Evolutionary conservation across 2,113 vertebrate genomes (phyloP).

Genomic region (Acrocephalus arundinaceus): DNA sequence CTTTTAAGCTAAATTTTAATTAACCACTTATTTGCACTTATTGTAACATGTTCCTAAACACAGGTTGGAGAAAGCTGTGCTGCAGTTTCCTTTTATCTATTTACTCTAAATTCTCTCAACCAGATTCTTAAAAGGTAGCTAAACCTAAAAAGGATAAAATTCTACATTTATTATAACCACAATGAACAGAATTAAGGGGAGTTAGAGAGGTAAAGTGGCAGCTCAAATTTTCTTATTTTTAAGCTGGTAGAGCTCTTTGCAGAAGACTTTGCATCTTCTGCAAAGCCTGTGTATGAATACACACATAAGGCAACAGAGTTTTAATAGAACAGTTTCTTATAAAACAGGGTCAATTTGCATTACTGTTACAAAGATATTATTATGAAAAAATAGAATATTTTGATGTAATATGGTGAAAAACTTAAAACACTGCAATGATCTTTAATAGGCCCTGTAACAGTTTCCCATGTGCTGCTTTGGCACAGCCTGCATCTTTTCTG

Average conservation of each 20-base stretch:
- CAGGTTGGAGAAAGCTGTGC: not conserved
- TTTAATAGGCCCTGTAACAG: not conserved
- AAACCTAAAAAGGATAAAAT: not conserved
- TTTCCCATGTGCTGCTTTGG: not conserved
- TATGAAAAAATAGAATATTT: not conserved
- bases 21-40: not conserved
- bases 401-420: not conserved
- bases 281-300: not conserved
- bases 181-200: not conserved
- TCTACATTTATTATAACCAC: not conserved
- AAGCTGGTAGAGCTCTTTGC: not conserved
- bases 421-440: not conserved
- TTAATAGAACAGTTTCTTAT: not conserved
- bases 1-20: not conserved
- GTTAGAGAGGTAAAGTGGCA: not conserved
- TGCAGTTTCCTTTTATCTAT: not conserved
- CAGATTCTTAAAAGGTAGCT: not conserved
- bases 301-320: fast-evolving
- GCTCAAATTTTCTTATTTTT: not conserved
- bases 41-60: not conserved
- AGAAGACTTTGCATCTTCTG: not conserved
- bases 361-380: not conserved
- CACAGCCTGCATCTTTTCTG: not conserved
- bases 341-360: not conserved
- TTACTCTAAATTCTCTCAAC: not conserved